Percentiles rank a stretch among this genome's conserved stretches.
Evolutionary conservation across 2,797 vertebrate species (phyloP).

Genomic region (Helicolenus hilgendorfi): DNA sequence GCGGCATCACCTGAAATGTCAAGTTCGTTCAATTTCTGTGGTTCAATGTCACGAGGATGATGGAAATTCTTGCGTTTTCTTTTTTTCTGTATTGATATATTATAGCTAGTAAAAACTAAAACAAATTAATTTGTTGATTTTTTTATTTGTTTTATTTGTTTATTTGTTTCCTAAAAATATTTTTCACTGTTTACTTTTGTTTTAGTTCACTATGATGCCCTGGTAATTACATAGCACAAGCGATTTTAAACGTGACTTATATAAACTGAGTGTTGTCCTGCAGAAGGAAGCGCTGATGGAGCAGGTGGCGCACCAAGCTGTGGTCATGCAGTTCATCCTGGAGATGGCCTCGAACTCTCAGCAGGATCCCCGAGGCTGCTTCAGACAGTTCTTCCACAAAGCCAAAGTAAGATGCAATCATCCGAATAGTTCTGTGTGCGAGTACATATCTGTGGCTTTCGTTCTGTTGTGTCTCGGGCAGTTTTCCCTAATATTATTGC

Average conservation of each 20-base stretch:
- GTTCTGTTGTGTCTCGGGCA: background rate
- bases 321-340: slow-evolving; percentile 99
- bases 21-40: no score
- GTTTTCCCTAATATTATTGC: background rate
- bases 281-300: slow-evolving; percentile 98
- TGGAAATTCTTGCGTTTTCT: no score
- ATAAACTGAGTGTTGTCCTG: background rate
- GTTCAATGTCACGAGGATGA: accelerated
- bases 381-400: slow-evolving; percentile 98
- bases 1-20: no score
- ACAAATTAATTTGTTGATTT: no score
- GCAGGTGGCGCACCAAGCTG: slow-evolving; percentile 98
- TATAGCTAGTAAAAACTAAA: no score
- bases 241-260: background rate
- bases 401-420: slow-evolving; percentile 93
- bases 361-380: slow-evolving; percentile 97
- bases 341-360: slow-evolving; percentile 96
- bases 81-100: no score
- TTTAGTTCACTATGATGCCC: background rate
- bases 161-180: background rate
- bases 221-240: background rate
- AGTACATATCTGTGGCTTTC: background rate
- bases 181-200: background rate
- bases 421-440: background rate
- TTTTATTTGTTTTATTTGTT: no score